These are phyloP conservation scores for Lamellibrachia satsuma DNA, from an alignment of 2,888 invertebrate species.

Conservation along the genomic window DNA sequence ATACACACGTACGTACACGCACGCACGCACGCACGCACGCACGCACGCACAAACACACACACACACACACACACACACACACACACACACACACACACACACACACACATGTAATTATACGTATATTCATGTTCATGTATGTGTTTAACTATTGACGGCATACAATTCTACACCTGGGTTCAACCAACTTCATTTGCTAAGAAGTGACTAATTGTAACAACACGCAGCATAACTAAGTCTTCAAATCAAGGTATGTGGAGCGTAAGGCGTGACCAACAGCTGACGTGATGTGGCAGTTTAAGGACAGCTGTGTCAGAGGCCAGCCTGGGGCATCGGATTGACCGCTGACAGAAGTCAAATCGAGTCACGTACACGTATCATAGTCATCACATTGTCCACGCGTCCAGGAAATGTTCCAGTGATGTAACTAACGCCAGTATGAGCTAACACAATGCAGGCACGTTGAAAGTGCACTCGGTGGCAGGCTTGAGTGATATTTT, in stretches of 20 bases:
- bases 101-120: background rate
- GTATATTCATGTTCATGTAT: too few species aligned
- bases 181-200: background rate
- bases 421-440: background rate
- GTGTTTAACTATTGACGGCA: too few species aligned
- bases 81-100: background rate
- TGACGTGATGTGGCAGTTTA: background rate
- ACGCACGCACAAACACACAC: background rate
- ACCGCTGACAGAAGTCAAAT: too few species aligned
- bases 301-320: background rate
- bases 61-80: background rate
- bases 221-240: background rate
- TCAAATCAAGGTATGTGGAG: background rate
- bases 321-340: background rate
- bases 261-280: background rate
- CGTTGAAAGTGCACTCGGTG: background rate
- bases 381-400: background rate
- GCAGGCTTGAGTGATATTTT: background rate
- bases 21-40: background rate
- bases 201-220: background rate
- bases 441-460: background rate
- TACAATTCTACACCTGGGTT: background rate
- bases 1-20: background rate
- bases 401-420: background rate
- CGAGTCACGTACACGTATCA: background rate